Conservation (phyloP, 2,888 invertebrate species). For the Eupelmus urozonus region DNA sequence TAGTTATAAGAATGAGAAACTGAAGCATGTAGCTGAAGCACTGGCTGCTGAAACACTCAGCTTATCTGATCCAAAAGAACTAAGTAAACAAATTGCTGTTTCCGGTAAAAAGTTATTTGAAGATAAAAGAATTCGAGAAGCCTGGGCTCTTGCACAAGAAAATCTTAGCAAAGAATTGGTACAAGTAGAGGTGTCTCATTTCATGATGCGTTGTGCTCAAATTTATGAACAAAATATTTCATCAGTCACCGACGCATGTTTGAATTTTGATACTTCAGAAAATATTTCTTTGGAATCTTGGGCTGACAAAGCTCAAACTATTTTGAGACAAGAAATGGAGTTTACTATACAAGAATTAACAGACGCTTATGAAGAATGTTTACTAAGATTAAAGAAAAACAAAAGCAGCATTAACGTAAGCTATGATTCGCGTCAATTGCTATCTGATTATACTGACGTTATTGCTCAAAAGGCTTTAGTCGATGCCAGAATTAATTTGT, state of each 20-base stretch:
- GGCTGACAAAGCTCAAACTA: constrained; percentile 86
- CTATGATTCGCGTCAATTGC: constrained; percentile 78
- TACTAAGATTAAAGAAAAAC: constrained; percentile 80
- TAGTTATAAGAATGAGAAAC: constrained; percentile 84
- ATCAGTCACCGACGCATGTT: constrained; percentile 74
- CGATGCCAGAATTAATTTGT: constrained; percentile 86
- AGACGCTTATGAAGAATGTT: constrained; percentile 82
- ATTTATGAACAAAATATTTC: constrained; percentile 80
- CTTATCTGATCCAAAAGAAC: constrained; percentile 71
- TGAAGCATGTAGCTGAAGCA: constrained; percentile 85
- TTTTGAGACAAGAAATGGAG: constrained; percentile 86
- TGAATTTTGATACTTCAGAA: constrained; percentile 82
- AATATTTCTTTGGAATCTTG: constrained; percentile 86
- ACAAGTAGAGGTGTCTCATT: constrained; percentile 87
- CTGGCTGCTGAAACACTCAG: constrained; percentile 85
- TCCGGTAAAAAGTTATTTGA: constrained; percentile 78
- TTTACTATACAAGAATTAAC: constrained; percentile 84
- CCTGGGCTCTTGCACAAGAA: constrained; percentile 87
- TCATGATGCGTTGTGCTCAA: constrained; percentile 84
- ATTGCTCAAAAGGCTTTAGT: constrained; percentile 87
- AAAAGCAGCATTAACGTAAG: constrained; percentile 68
- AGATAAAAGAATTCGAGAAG: constrained; percentile 85
- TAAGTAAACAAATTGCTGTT: constrained; percentile 75
- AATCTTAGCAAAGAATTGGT: constrained; percentile 87
- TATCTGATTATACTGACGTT: constrained; percentile 85